phyloP scores from a whole-genome alignment of 2,888 invertebrate genomes.

The Antheraea yamamai region DNA sequence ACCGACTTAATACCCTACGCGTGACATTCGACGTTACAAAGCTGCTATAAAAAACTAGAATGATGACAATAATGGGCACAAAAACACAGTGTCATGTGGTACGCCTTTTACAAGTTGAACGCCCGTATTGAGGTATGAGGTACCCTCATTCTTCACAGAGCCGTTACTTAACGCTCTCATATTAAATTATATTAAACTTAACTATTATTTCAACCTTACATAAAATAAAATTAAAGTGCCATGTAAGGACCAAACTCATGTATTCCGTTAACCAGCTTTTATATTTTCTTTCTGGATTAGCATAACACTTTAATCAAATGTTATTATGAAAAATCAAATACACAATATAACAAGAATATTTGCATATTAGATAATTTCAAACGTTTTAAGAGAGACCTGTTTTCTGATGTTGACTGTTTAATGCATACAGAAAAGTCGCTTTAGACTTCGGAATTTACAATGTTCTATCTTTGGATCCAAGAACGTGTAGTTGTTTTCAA shows the following conservation, averaged over 20 bases:
- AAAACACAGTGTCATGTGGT: conserved; percentile 43
- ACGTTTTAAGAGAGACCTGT: not conserved
- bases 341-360: not conserved
- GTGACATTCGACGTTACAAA: conserved; percentile 41
- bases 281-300: not conserved
- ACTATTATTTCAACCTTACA: not conserved
- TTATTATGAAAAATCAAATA: not conserved
- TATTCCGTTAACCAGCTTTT: not conserved
- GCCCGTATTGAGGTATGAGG: conserved; percentile 42
- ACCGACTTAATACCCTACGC: conserved; percentile 26
- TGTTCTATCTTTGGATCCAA: not conserved
- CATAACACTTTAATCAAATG: not conserved
- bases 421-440: not conserved
- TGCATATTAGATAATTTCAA: not conserved
- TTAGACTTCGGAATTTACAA: not conserved
- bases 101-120: conserved; percentile 58
- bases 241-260: not conserved
- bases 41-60: conserved; percentile 51
- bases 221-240: not conserved
- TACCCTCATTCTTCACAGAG: conserved; percentile 29
- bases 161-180: conserved; percentile 42
- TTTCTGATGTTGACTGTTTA: not conserved
- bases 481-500: too few species aligned
- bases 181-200: not conserved
- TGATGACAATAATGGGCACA: conserved; percentile 43